Evolutionary conservation across 2,797 vertebrate species (phyloP).

Genomic region (Decapterus maruadsi): DNA sequence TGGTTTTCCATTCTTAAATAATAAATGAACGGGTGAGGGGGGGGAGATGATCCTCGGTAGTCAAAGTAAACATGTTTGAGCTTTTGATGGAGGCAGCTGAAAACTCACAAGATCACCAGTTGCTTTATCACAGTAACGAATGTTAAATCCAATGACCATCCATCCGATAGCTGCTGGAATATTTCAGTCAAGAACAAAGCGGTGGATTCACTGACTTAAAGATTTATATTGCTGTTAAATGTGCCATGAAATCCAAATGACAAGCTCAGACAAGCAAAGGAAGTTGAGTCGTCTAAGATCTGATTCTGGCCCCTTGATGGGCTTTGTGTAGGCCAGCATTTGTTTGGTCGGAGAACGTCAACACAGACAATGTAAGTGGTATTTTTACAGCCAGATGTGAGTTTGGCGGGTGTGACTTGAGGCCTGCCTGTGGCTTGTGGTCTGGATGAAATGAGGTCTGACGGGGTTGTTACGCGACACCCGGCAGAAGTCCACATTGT

Average conservation of each 20-base stretch:
- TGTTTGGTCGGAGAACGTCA: neutral
- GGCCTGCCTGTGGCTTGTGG: constrained; percentile 29
- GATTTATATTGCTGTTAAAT: too few species aligned
- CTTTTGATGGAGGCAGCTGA: neutral
- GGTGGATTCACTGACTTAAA: neutral
- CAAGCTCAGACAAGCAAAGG: too few species aligned
- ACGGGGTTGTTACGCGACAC: constrained; percentile 32
- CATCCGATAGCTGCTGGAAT: neutral
- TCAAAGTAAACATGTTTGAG: neutral
- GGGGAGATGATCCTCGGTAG: neutral
- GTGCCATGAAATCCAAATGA: too few species aligned
- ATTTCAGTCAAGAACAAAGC: neutral
- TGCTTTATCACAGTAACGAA: neutral
- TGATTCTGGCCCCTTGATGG: neutral
- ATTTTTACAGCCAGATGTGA: constrained; percentile 8
- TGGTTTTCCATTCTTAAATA: constrained; percentile 15
- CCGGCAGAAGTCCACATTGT: constrained; percentile 9
- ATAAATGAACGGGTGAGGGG: neutral
- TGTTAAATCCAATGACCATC: neutral
- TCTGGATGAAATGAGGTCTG: constrained; percentile 27
- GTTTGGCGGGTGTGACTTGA: constrained; percentile 19
- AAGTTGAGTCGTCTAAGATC: neutral
- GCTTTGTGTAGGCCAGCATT: neutral
- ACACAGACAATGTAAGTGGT: neutral
- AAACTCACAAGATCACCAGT: neutral